A percentile compares a stretch with the other conserved stretches of the same genome.
These are phyloP conservation scores for Knipowitschia caucasica DNA, from an alignment of 2,797 vertebrate species.

Conservation along the genomic window DNA sequence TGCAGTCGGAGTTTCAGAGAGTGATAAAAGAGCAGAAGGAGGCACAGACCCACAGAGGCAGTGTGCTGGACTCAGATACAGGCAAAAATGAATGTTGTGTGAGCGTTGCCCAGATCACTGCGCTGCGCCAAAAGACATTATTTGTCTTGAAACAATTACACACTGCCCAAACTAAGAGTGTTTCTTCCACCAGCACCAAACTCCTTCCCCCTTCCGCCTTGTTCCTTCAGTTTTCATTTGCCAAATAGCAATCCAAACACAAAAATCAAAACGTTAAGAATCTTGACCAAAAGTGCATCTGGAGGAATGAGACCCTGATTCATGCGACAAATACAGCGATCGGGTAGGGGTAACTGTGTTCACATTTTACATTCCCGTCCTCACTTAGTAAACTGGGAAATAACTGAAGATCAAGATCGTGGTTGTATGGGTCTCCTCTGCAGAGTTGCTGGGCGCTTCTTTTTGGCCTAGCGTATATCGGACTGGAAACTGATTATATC, in stretches of 20 bases:
- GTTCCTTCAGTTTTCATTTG: background rate
- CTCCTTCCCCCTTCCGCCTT: background rate
- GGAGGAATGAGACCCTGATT: too few species aligned
- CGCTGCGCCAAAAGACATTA: constrained; percentile 54
- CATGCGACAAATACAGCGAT: too few species aligned
- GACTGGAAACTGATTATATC: too few species aligned
- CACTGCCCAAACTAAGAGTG: constrained; percentile 28
- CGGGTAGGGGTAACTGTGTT: too few species aligned
- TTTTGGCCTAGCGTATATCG: too few species aligned
- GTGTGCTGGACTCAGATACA: constrained; percentile 70
- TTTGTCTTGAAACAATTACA: constrained; percentile 38
- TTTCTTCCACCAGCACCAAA: constrained; percentile 6
- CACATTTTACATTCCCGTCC: too few species aligned
- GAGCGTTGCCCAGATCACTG: constrained; percentile 55
- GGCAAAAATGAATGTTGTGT: constrained; percentile 59
- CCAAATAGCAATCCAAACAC: background rate
- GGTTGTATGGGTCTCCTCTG: too few species aligned
- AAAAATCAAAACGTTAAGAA: background rate
- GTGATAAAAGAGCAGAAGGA: constrained; percentile 72
- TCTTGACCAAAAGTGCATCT: background rate
- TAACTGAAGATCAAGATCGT: too few species aligned
- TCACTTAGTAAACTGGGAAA: too few species aligned
- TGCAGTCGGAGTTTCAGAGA: constrained; percentile 52
- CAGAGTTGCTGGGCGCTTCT: too few species aligned
- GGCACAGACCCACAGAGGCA: constrained; percentile 55